Evolutionary conservation across 2,113 vertebrate genomes (phyloP).

Genomic region (Festucalex cinctus): DNA sequence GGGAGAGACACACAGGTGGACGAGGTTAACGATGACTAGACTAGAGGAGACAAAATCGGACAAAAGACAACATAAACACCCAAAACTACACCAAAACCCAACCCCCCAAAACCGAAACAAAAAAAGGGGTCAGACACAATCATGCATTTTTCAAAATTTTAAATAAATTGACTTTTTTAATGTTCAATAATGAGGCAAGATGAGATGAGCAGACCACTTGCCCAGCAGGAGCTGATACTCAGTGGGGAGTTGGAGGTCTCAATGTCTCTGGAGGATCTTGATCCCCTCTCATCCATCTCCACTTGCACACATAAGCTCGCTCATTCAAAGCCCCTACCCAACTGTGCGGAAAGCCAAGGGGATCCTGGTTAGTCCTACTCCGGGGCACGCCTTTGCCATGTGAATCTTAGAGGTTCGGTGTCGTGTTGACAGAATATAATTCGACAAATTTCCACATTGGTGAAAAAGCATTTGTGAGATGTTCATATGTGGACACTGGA

Average conservation of each 20-base stretch:
- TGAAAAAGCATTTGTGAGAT: not conserved
- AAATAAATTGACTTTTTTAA: slow-evolving; percentile 27
- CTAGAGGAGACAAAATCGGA: no score
- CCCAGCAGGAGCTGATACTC: slow-evolving; percentile 53
- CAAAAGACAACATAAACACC: no score
- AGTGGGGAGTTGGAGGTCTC: slow-evolving; percentile 47
- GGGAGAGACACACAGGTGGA: no score
- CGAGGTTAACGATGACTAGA: no score
- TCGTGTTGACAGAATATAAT: slow-evolving; percentile 14
- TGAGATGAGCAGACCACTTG: slow-evolving; percentile 37
- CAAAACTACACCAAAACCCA: no score
- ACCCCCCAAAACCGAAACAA: no score
- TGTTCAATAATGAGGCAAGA: slow-evolving; percentile 34
- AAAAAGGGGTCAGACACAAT: no score
- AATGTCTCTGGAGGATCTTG: slow-evolving; percentile 45
- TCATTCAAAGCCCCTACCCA: slow-evolving; percentile 40
- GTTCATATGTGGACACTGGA: not conserved
- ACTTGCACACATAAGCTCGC: slow-evolving; percentile 38
- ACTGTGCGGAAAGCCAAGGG: slow-evolving; percentile 43
- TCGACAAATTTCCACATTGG: slow-evolving; percentile 6
- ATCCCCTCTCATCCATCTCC: slow-evolving; percentile 57
- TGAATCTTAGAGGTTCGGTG: slow-evolving; percentile 36
- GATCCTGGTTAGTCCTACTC: slow-evolving; percentile 40
- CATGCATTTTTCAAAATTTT: no score
- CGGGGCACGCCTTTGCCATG: slow-evolving; percentile 22